Evolutionary conservation across 1,140 invertebrate species (phyloP), one percentile per base, ranked within the genome.

Genomic region (Stegodyphus mimosarum): DNA sequence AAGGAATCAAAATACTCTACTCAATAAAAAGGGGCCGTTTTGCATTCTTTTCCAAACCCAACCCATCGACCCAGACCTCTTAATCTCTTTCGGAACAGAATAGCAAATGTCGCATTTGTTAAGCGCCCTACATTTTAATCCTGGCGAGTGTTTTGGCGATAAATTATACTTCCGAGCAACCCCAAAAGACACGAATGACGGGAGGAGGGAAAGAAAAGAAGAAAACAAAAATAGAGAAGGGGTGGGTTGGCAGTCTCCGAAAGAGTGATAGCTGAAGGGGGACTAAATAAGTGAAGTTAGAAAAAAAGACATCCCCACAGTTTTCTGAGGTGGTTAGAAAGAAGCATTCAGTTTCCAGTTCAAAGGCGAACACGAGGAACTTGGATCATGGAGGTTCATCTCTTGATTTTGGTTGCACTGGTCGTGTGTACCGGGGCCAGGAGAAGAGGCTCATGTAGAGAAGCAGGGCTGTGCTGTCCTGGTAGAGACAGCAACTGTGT

Each of bases 401-500:
- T 70, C 67, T 70, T 66, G 17, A 55, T 33, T 63, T 33, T 52
- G 6, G 66, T 71, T 7, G 1, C 74, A 15, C 48, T 13, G 48
- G 7, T 50, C 9, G 55, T 18, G 11, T 67, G 49, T 66, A 33
- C 13, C n/a, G 72, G 7, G 48, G 72, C 48, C 6, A 48, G 5
- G 50, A 13, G 66, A 5, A 33, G 11, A 10, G 87, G 88, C n/a
- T 87, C 84, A 6, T 89, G 89, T 60, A n/a, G 87, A n/a, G 89
- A 87, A 53, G 50, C 80, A 15, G 86, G 87, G 13, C 79, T 89
- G 17, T 90, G 90, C 77, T 90, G 90, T 85, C 93, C 94, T 1
- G 95, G 95, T 6, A 91, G 95, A 52, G 95, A 96, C 88, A 95
- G 94, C 60, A 94, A 94, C n/a, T 96, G 95, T 90, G 95, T 96